Evolutionary conservation across 1,140 invertebrate species (phyloP).

Genomic region (Frieseomelitta varia): DNA sequence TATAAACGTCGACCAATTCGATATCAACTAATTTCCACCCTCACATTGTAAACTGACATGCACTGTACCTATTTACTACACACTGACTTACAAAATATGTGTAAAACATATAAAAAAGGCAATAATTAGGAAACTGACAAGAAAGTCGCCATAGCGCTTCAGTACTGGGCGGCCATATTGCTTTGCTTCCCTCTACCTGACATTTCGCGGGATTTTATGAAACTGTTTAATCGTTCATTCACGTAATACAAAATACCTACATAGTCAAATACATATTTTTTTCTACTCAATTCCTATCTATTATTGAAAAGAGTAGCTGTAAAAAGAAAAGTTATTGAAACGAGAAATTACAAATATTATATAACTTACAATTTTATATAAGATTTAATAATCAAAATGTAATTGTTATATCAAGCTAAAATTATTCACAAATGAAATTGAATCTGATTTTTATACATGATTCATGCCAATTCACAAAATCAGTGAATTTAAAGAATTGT

Average conservation of each 20-base stretch:
- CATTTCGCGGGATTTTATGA: slow-evolving; percentile 19
- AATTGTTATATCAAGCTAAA: too few species aligned
- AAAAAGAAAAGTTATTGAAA: background rate
- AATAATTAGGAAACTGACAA: slow-evolving; percentile 73
- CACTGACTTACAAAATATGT: slow-evolving; percentile 64
- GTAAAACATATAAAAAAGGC: slow-evolving; percentile 75
- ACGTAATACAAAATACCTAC: background rate
- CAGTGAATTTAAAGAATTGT: too few species aligned
- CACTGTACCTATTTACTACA: slow-evolving; percentile 59
- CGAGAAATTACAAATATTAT: background rate
- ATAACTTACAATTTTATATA: background rate
- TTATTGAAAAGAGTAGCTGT: background rate
- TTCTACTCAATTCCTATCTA: background rate
- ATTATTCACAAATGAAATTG: too few species aligned
- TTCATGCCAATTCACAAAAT: too few species aligned
- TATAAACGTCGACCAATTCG: slow-evolving; percentile 34
- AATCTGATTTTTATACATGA: too few species aligned
- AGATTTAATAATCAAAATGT: too few species aligned
- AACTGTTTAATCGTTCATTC: background rate
- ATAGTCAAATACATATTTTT: background rate
- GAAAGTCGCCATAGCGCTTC: slow-evolving; percentile 77
- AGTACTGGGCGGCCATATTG: slow-evolving; percentile 78
- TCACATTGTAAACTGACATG: slow-evolving; percentile 62
- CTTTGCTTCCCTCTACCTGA: slow-evolving; percentile 3
- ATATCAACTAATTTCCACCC: background rate